Conservation (phyloP, 1,140 invertebrate genomes). For the Drosophila kepulauana region DNA sequence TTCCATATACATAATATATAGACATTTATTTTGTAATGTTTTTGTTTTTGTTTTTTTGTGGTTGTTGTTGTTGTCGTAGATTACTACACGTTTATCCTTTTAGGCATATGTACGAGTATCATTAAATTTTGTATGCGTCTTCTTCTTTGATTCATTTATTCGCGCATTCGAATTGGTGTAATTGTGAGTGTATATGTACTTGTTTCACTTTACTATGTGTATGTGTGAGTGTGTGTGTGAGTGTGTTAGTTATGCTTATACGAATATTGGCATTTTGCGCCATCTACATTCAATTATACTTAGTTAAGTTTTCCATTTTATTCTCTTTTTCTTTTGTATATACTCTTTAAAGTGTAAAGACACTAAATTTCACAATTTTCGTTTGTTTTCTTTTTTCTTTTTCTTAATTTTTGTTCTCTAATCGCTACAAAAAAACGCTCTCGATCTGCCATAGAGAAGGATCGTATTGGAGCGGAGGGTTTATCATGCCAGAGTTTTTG, state of each 20-base stretch:
- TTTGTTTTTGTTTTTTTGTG: constrained; percentile 51
- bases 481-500: constrained; percentile 6
- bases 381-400: constrained; percentile 60
- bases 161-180: constrained; percentile 35
- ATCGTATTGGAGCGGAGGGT: constrained; percentile 15
- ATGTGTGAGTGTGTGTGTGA: constrained; percentile 20
- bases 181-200: constrained; percentile 34
- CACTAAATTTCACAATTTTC: constrained; percentile 83
- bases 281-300: constrained; percentile 55
- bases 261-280: constrained; percentile 27
- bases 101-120: constrained; percentile 76
- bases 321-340: constrained; percentile 61
- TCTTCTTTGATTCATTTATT: constrained; percentile 28
- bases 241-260: constrained; percentile 46
- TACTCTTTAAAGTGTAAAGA: constrained; percentile 83
- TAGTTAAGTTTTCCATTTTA: constrained; percentile 50
- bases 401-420: constrained; percentile 56
- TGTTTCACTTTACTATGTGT: constrained; percentile 5
- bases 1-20: constrained; percentile 75
- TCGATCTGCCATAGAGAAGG: not conserved
- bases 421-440: constrained; percentile 56
- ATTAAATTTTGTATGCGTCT: constrained; percentile 46
- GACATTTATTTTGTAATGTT: constrained; percentile 79
- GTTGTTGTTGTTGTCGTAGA: constrained; percentile 91
- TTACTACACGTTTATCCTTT: constrained; percentile 85